Evolutionary conservation across 1,140 invertebrate species (phyloP).

Genomic region (Drosophila navojoa): DNA sequence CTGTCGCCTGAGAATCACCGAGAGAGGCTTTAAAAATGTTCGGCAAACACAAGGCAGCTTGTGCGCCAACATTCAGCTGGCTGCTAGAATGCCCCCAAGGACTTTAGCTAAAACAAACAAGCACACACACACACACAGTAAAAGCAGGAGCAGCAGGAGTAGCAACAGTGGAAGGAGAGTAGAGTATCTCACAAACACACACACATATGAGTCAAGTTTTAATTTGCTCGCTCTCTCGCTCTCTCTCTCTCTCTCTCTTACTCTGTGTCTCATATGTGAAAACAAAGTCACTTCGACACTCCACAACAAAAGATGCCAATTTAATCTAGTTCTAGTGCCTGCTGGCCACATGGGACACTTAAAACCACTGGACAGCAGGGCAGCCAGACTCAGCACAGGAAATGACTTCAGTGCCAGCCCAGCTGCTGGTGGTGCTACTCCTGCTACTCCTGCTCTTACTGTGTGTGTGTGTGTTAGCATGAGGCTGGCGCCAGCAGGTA

Average conservation of each 20-base stretch:
- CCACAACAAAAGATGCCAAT: constrained; percentile 83
- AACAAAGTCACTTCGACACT: constrained; percentile 72
- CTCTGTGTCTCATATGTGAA: constrained; percentile 70
- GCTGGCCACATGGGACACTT: constrained; percentile 81
- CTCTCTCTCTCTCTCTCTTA: constrained; percentile 22
- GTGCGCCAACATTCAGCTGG: constrained; percentile 12
- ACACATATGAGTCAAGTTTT: constrained; percentile 65
- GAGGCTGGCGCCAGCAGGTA: constrained; percentile 78
- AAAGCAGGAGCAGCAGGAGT: no score
- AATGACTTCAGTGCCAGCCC: constrained; percentile 75
- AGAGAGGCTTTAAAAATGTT: constrained; percentile 13
- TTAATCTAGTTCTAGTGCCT: constrained; percentile 78
- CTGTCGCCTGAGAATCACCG: constrained; percentile 8
- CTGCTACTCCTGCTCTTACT: no score
- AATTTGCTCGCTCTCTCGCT: constrained; percentile 66
- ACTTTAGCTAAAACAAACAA: constrained; percentile 22
- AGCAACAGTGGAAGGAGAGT: neutral
- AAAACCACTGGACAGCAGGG: constrained; percentile 60
- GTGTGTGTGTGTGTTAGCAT: constrained; percentile 42
- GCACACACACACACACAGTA: constrained; percentile 27
- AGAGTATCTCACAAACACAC: constrained; percentile 1
- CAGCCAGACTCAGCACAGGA: constrained; percentile 57
- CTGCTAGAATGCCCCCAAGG: constrained; percentile 25
- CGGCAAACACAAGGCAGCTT: constrained; percentile 3
- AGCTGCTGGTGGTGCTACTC: constrained; percentile 2